Conservation (phyloP, 2,113 vertebrate species). For the Gadus macrocephalus region DNA sequence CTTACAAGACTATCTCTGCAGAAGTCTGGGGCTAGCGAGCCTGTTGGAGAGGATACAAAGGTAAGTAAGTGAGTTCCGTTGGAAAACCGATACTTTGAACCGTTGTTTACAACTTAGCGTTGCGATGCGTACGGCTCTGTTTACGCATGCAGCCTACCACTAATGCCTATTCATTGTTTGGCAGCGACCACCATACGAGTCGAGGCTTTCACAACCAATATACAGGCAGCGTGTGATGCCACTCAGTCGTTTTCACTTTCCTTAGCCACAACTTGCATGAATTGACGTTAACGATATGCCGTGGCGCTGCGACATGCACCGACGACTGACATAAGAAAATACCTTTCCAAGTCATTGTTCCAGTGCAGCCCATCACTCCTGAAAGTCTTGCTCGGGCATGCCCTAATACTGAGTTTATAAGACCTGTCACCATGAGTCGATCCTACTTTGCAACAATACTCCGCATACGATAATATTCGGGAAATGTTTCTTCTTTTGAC, state of each 20-base stretch:
- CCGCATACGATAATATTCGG: too few species aligned
- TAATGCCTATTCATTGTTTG: slow-evolving; percentile 28
- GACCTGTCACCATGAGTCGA: too few species aligned
- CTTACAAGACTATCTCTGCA: slow-evolving; percentile 40
- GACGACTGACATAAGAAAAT: too few species aligned
- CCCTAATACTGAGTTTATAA: too few species aligned
- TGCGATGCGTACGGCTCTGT: slow-evolving; percentile 13
- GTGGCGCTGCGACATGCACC: too few species aligned
- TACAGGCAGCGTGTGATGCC: slow-evolving; percentile 18
- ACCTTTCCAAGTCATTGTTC: neutral
- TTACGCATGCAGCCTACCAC: neutral
- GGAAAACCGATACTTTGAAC: neutral
- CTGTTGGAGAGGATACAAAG: slow-evolving; percentile 50
- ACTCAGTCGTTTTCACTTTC: slow-evolving; percentile 13
- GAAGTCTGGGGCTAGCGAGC: slow-evolving; percentile 52
- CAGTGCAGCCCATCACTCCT: slow-evolving; percentile 14
- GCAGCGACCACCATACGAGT: neutral
- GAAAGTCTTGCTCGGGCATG: slow-evolving; percentile 22
- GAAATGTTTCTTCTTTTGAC: too few species aligned
- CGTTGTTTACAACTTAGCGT: slow-evolving; percentile 17
- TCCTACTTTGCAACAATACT: too few species aligned
- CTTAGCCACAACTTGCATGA: too few species aligned
- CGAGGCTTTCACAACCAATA: slow-evolving; percentile 21
- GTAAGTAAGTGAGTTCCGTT: slow-evolving; percentile 40
- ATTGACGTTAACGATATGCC: too few species aligned